Conservation (phyloP, 1,140 invertebrate genomes). For the Melitaea cinxia region DNA sequence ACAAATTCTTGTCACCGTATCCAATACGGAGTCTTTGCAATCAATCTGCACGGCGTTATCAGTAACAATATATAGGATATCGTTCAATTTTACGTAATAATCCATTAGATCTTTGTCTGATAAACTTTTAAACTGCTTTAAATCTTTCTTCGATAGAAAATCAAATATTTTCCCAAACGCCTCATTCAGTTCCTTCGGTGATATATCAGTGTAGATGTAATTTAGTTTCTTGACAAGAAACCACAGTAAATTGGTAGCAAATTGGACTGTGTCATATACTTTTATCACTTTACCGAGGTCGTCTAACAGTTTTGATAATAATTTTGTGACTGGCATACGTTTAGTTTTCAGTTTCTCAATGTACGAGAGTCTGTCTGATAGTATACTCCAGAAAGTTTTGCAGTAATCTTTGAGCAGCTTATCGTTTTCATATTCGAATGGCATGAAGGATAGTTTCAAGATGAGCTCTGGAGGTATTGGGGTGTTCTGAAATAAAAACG, state of each 20-base stretch:
- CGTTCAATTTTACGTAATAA: conserved; percentile 58
- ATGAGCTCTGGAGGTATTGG: conserved; percentile 54
- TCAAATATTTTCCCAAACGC: conserved; percentile 52
- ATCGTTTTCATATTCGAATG: conserved; percentile 54
- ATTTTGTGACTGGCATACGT: conserved; percentile 47
- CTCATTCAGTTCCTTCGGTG: conserved; percentile 41
- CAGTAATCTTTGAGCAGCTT: conserved; percentile 52
- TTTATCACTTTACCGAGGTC: conserved; percentile 55
- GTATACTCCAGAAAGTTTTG: conserved; percentile 67
- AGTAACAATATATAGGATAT: conserved; percentile 57
- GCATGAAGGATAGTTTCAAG: conserved; percentile 67
- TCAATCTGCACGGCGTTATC: conserved; percentile 51
- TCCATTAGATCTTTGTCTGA: conserved; percentile 44
- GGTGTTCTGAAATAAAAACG: conserved; percentile 52
- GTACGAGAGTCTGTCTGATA: conserved; percentile 58
- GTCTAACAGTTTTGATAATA: conserved; percentile 58
- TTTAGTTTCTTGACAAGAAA: conserved; percentile 63
- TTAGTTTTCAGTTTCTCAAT: conserved; percentile 60
- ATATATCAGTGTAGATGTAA: conserved; percentile 49
- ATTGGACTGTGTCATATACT: conserved; percentile 56
- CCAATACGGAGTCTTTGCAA: conserved; percentile 48
- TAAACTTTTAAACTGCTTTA: conserved; percentile 48
- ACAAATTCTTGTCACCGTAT: conserved; percentile 37
- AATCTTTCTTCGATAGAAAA: conserved; percentile 42
- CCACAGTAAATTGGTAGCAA: conserved; percentile 51